These are phyloP conservation scores for Chaetodon auriga DNA, from an alignment of 2,113 vertebrate species.

Conservation along the genomic window DNA sequence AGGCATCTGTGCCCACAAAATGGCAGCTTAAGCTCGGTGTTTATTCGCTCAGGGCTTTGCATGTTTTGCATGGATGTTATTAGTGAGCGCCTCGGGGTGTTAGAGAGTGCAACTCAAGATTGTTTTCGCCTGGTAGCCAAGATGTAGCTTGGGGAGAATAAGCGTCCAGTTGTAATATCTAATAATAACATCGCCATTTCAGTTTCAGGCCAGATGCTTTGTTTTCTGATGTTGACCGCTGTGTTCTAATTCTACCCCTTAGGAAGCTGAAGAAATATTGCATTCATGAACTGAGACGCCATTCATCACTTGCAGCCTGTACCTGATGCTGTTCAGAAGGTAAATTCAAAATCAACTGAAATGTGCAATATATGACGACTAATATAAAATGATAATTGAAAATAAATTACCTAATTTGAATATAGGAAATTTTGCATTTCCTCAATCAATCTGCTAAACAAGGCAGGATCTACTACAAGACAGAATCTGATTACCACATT, in stretches of 20 bases:
- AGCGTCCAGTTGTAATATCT: slow-evolving; percentile 49
- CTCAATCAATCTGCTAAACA: slow-evolving; percentile 5
- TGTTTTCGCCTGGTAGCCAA: slow-evolving; percentile 35
- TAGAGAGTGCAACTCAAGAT: slow-evolving; percentile 46
- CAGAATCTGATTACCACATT: slow-evolving; percentile 22
- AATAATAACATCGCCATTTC: slow-evolving; percentile 39
- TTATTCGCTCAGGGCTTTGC: slow-evolving; percentile 52
- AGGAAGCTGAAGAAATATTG: slow-evolving; percentile 26
- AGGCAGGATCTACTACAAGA: background rate
- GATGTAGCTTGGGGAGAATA: slow-evolving; percentile 41
- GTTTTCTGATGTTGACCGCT: slow-evolving; percentile 39
- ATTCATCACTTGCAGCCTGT: slow-evolving; percentile 34
- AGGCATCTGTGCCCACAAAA: slow-evolving; percentile 77
- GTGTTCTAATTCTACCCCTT: slow-evolving; percentile 16
- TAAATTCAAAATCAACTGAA: background rate
- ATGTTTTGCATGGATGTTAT: slow-evolving; percentile 69
- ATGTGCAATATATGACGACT: background rate
- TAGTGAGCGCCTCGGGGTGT: slow-evolving; percentile 51
- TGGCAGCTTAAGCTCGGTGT: slow-evolving; percentile 68
- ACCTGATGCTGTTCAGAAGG: slow-evolving; percentile 14
- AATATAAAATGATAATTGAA: background rate
- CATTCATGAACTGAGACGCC: slow-evolving; percentile 1
- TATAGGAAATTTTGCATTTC: background rate
- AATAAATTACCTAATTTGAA: background rate
- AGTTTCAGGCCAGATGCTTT: slow-evolving; percentile 34